phyloP scores from a whole-genome alignment of 2,888 invertebrate species.

The Caenorhabditis macrosperma region DNA sequence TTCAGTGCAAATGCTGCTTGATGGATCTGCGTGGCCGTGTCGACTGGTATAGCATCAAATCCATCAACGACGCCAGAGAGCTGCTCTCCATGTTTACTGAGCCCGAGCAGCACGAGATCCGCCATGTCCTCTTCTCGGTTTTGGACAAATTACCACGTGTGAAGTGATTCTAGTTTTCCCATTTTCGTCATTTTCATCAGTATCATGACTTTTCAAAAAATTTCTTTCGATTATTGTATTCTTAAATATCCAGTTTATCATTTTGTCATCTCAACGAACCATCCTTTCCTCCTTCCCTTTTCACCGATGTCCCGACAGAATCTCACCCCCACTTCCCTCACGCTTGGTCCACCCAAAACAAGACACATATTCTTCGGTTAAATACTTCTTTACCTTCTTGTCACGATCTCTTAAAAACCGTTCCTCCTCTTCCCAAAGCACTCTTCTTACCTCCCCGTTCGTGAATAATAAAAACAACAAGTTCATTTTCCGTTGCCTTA shows the following conservation, averaged over 20 bases:
- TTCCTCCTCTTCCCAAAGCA: neutral
- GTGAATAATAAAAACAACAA: neutral
- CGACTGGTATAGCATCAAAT: constrained; percentile 45
- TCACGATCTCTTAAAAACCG: neutral
- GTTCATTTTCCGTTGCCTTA: no score
- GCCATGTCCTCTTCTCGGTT: neutral
- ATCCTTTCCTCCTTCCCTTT: neutral
- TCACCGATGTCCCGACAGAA: no score
- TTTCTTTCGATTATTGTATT: no score
- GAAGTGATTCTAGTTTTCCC: constrained; percentile 2
- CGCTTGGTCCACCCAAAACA: no score
- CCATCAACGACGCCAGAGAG: constrained; percentile 13
- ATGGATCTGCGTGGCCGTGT: constrained; percentile 42
- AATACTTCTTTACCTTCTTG: no score
- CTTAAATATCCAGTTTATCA: neutral
- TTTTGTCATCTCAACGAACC: neutral
- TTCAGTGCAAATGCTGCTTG: constrained; percentile 23
- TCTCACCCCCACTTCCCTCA: neutral
- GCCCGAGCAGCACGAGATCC: constrained; percentile 33
- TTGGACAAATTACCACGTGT: constrained; percentile 30
- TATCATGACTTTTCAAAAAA: neutral
- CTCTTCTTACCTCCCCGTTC: no score
- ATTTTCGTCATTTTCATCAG: neutral
- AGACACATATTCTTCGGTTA: no score
- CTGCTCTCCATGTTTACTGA: constrained; percentile 11